Conservation (phyloP, 2,113 vertebrate genomes). For the Epinephelus fuscoguttatus region DNA sequence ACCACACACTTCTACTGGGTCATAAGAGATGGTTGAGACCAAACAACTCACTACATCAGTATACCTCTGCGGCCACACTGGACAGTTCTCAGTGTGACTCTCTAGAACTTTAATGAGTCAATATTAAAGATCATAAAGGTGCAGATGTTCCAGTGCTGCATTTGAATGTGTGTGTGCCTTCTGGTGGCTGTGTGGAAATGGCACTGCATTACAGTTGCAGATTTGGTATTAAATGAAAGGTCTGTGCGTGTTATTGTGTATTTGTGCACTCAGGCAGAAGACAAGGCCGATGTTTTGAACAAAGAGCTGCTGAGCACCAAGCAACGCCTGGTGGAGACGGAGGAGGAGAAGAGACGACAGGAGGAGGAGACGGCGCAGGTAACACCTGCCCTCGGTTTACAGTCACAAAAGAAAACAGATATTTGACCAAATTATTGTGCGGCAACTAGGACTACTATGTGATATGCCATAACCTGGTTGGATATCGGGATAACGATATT, state of each 20-base stretch:
- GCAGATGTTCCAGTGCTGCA: not conserved
- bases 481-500: no score
- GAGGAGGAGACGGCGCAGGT: constrained; percentile 98
- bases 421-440: no score
- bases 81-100: not conserved
- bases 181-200: not conserved
- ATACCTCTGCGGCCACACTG: not conserved
- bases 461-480: no score
- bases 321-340: constrained; percentile 95
- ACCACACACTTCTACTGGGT: no score
- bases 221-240: not conserved
- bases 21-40: no score
- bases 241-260: not conserved
- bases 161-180: not conserved
- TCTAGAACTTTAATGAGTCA: not conserved
- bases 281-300: constrained; percentile 97
- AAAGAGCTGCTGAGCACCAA: constrained; percentile 97
- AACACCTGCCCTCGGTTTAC: constrained; percentile 8
- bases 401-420: not conserved
- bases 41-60: no score
- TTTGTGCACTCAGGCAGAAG: constrained; percentile 88
- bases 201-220: not conserved
- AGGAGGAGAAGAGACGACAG: constrained; percentile 95
- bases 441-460: no score
- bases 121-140: not conserved